phyloP scores from a whole-genome alignment of 1,140 invertebrate species.

The Heliconius hewitsoni region DNA sequence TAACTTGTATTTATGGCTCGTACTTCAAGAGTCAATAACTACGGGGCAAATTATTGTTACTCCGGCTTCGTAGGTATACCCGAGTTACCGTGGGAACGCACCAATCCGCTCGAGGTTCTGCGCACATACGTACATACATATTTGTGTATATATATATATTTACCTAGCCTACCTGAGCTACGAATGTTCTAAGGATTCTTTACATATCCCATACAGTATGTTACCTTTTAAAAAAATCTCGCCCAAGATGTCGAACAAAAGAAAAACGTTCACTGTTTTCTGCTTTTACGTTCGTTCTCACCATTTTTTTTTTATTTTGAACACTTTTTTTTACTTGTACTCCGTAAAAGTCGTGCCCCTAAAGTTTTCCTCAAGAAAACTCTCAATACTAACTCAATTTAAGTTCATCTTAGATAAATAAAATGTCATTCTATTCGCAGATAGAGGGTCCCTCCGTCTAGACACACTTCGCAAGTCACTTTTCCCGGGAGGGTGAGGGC shows the following conservation, averaged over 20 bases:
- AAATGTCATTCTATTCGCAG: slow-evolving; percentile 54
- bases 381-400: slow-evolving; percentile 45
- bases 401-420: slow-evolving; percentile 55
- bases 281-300: not conserved
- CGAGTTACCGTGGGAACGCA: slow-evolving; percentile 73
- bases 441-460: slow-evolving; percentile 74
- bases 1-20: slow-evolving; percentile 59
- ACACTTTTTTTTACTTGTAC: not conserved
- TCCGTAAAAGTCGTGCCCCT: slow-evolving; percentile 10
- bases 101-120: slow-evolving; percentile 47
- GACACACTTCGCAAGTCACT: slow-evolving; percentile 75
- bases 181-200: slow-evolving; percentile 34
- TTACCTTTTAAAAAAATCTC: slow-evolving; percentile 32
- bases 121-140: slow-evolving; percentile 32
- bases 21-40: slow-evolving; percentile 62
- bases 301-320: not conserved
- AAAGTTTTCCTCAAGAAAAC: slow-evolving; percentile 29
- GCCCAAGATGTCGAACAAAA: slow-evolving; percentile 30
- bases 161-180: slow-evolving; percentile 21
- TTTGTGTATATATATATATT: slow-evolving; percentile 7
- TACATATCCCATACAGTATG: slow-evolving; percentile 37
- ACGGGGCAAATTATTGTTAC: slow-evolving; percentile 67
- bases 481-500: slow-evolving; percentile 67
- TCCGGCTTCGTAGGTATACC: slow-evolving; percentile 52
- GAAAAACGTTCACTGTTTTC: slow-evolving; percentile 28